Percentiles rank a stretch among this genome's conserved stretches.
These are phyloP conservation scores for Ibycter americanus DNA, from an alignment of 2,797 vertebrate species.

Conservation along the genomic window DNA sequence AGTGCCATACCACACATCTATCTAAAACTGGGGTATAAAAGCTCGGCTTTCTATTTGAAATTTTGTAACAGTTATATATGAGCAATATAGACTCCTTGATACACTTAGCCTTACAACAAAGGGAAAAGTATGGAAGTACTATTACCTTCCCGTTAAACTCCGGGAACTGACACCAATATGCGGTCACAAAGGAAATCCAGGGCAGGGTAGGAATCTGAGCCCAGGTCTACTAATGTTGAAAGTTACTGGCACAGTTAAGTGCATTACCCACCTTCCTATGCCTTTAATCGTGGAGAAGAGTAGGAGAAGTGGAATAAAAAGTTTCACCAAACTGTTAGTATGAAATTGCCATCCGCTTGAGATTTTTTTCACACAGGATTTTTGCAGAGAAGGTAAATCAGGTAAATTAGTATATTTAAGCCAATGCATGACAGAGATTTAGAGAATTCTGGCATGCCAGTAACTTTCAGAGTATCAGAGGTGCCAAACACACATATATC, in stretches of 20 bases:
- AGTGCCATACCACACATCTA: not conserved
- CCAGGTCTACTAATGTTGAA: not conserved
- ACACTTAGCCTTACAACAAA: not conserved
- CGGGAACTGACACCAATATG: not conserved
- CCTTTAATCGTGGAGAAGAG: not conserved
- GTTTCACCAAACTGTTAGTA: not conserved
- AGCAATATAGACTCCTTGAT: not conserved
- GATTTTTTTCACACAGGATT: not conserved
- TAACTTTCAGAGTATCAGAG: not conserved
- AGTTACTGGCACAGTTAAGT: not conserved
- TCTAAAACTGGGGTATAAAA: not conserved
- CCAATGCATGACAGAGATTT: not conserved
- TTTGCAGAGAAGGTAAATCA: conserved; percentile 9
- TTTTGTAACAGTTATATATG: not conserved
- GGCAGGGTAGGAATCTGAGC: not conserved
- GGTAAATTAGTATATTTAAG: conserved; percentile 41
- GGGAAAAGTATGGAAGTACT: not conserved
- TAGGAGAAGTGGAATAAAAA: not conserved
- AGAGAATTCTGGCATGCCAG: not conserved
- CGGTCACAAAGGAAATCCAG: not conserved
- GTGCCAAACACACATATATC: not conserved
- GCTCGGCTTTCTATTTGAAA: not conserved
- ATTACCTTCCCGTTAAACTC: not conserved
- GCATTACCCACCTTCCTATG: not conserved
- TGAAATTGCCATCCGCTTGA: not conserved